These are phyloP conservation scores for Zeus faber DNA, from an alignment of 2,113 vertebrate genomes.

Conservation along the genomic window DNA sequence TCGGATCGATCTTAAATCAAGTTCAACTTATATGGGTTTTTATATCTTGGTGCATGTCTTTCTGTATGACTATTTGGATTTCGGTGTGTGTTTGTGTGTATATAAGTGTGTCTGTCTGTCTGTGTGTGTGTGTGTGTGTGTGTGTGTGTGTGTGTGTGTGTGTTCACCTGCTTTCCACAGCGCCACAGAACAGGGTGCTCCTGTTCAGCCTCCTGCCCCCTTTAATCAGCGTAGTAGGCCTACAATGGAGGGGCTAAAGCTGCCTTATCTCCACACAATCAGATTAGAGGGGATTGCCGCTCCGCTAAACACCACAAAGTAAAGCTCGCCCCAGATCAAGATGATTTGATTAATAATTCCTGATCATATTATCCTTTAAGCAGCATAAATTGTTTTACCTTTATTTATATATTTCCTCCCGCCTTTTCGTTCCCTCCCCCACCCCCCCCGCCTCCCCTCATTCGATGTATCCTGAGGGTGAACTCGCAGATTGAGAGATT, in stretches of 20 bases:
- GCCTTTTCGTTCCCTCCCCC: conserved; percentile 13
- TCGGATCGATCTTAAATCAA: too few relatives aligned
- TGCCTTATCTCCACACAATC: conserved; percentile 77
- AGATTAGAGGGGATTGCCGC: conserved; percentile 78
- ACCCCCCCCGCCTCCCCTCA: neutral
- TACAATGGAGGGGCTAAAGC: conserved; percentile 73
- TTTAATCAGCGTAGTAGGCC: conserved; percentile 68
- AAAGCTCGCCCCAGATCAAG: conserved; percentile 65
- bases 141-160: conserved; percentile 12
- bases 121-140: neutral
- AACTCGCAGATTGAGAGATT: conserved; percentile 66
- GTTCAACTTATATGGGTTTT: too few relatives aligned
- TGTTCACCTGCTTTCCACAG: conserved; percentile 45
- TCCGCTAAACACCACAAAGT: conserved; percentile 68
- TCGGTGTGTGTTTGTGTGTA: conserved; percentile 15
- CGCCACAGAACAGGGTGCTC: conserved; percentile 43
- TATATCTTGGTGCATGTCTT: conserved; percentile 7
- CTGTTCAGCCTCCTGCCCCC: conserved; percentile 55
- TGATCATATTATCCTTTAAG: conserved; percentile 79
- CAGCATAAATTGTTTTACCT: conserved; percentile 76
- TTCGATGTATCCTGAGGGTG: conserved; percentile 46
- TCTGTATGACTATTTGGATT: conserved; percentile 7
- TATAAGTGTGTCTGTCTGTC: conserved; percentile 14
- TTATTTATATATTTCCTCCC: conserved; percentile 64
- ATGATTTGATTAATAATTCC: conserved; percentile 81